Conservation (phyloP, 1,140 invertebrate genomes). For the Ceratosolen solmsi region DNA sequence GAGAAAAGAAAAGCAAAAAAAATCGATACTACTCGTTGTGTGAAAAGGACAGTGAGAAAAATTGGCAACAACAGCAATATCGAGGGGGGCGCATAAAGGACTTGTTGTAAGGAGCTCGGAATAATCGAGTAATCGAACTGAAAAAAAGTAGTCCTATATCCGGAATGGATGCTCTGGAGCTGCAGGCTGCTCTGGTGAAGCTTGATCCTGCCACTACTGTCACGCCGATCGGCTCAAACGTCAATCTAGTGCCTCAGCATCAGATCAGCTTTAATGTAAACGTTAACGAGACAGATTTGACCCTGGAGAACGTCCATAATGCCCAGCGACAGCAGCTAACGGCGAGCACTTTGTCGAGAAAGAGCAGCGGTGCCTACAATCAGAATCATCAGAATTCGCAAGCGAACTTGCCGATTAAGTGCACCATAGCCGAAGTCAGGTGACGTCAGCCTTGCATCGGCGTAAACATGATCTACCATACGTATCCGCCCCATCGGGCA, state of each 20-base stretch:
- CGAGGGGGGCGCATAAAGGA: background rate
- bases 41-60: too few species aligned
- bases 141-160: constrained; percentile 11
- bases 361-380: constrained; percentile 16
- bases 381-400: constrained; percentile 34
- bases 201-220: constrained; percentile 71
- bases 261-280: constrained; percentile 61
- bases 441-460: constrained; percentile 72
- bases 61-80: background rate
- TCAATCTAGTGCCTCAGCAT: constrained; percentile 63
- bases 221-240: constrained; percentile 65
- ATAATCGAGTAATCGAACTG: background rate
- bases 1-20: too few species aligned
- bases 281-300: constrained; percentile 63
- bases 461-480: constrained; percentile 69
- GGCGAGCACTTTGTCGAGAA: constrained; percentile 7
- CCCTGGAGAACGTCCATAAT: constrained; percentile 58
- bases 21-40: too few species aligned
- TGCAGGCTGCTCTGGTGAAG: constrained; percentile 70
- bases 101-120: background rate
- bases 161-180: constrained; percentile 68
- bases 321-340: constrained; percentile 45
- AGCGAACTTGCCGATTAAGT: constrained; percentile 51
- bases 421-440: constrained; percentile 68
- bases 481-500: constrained; percentile 69